Evolutionary conservation across 2,888 invertebrate genomes (phyloP).

Genomic region (Synergus laeviventris): DNA sequence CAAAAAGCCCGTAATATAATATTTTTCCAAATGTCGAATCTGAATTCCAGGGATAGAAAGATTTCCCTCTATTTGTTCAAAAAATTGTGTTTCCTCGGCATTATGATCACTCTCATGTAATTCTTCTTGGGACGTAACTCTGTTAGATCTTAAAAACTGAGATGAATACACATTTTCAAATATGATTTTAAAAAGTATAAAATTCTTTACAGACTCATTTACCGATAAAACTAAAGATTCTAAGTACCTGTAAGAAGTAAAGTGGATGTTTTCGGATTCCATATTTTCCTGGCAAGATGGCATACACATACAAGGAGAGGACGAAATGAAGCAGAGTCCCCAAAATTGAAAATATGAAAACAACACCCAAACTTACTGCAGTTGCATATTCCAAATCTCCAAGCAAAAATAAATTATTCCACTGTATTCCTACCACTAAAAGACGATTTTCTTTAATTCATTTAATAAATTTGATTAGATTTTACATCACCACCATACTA

Average conservation of each 20-base stretch:
- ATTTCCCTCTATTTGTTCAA: conserved; percentile 67
- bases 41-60: conserved; percentile 74
- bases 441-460: conserved; percentile 24
- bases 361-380: conserved; percentile 79
- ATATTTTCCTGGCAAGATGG: conserved; percentile 89
- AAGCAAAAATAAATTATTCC: conserved; percentile 74
- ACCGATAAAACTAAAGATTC: no score
- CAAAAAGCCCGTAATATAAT: conserved; percentile 63
- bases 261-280: conserved; percentile 91
- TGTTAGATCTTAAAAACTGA: conserved; percentile 55
- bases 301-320: conserved; percentile 90
- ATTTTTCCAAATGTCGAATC: conserved; percentile 77
- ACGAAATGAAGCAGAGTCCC: conserved; percentile 84
- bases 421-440: conserved; percentile 76
- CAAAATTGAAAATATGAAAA: conserved; percentile 84
- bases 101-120: conserved; percentile 60
- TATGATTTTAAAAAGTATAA: neutral
- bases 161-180: neutral
- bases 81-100: conserved; percentile 64
- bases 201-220: no score
- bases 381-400: conserved; percentile 60
- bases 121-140: conserved; percentile 62
- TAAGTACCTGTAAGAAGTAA: conserved; percentile 77
- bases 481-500: no score
- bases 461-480: no score